Percentiles rank a stretch among this genome's conserved stretches.
Conservation (phyloP, 2,113 vertebrate genomes). For the Gallinago media region DNA sequence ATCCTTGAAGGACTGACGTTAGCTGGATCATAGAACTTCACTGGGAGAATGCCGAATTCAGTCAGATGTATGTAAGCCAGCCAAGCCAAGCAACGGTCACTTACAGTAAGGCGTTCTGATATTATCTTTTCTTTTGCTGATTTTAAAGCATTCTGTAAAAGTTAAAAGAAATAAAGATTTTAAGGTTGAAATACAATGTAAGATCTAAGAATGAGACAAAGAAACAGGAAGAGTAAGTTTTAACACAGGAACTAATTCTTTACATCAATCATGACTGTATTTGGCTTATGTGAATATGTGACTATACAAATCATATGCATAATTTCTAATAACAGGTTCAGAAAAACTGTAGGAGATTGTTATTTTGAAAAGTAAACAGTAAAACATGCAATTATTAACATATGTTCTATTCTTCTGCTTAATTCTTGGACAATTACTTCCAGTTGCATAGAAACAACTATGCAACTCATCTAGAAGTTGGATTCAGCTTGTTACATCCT, state of each 20-base stretch:
- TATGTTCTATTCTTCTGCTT: neutral
- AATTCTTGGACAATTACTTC: neutral
- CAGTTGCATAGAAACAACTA: neutral
- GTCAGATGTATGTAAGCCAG: conserved; percentile 91
- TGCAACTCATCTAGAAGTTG: neutral
- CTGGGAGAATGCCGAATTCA: conserved; percentile 88
- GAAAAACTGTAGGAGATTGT: neutral
- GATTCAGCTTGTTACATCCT: neutral
- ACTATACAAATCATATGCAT: neutral
- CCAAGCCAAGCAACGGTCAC: conserved; percentile 91
- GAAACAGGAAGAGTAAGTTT: neutral
- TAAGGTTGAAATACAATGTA: too few relatives aligned
- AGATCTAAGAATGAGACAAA: neutral
- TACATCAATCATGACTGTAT: neutral
- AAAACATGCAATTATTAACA: neutral
- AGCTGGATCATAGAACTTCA: conserved; percentile 85
- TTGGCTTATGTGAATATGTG: neutral
- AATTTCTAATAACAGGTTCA: neutral
- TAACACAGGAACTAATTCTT: neutral
- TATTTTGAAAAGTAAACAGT: neutral
- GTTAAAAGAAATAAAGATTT: conserved; percentile 3
- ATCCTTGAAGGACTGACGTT: conserved; percentile 86
- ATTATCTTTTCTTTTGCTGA: conserved; percentile 66
- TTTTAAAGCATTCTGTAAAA: conserved; percentile 86
- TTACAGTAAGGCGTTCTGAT: conserved; percentile 74